Conservation (phyloP, 2,113 vertebrate genomes). For the Bungarus multicinctus region DNA sequence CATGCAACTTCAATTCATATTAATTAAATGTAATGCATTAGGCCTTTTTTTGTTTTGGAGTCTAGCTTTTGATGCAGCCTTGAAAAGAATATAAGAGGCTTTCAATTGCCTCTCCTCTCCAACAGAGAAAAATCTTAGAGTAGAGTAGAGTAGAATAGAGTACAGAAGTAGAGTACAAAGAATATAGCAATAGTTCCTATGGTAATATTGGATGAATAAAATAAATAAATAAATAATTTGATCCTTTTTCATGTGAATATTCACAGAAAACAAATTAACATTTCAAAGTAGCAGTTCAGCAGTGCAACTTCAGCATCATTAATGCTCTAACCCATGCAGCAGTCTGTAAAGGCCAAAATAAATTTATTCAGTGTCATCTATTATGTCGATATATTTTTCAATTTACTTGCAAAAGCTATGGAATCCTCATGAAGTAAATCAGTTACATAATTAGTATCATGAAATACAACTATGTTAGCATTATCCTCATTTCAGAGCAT, state of each 20-base stretch:
- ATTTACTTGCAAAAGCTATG: neutral
- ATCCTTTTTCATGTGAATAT: neutral
- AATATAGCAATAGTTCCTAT: neutral
- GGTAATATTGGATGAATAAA: conserved; percentile 1
- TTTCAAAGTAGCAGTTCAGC: neutral
- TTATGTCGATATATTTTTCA: neutral
- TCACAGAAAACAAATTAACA: neutral
- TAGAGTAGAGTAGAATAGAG: too few species aligned
- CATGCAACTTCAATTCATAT: neutral
- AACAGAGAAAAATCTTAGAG: neutral
- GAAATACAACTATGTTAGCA: neutral
- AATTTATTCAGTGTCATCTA: neutral
- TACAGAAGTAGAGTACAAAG: neutral
- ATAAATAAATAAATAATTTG: neutral
- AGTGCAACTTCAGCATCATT: neutral
- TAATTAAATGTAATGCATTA: neutral
- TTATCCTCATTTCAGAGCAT: neutral
- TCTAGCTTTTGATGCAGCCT: neutral
- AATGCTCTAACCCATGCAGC: neutral
- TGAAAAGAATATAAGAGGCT: neutral
- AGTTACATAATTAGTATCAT: neutral
- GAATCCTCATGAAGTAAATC: neutral
- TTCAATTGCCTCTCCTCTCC: conserved; percentile 5
- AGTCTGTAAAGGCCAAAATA: neutral
- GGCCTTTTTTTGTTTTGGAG: neutral